Percentiles rank a stretch among this genome's conserved stretches.
Conservation (phyloP, 2,113 vertebrate genomes). For the Neogale vison region DNA sequence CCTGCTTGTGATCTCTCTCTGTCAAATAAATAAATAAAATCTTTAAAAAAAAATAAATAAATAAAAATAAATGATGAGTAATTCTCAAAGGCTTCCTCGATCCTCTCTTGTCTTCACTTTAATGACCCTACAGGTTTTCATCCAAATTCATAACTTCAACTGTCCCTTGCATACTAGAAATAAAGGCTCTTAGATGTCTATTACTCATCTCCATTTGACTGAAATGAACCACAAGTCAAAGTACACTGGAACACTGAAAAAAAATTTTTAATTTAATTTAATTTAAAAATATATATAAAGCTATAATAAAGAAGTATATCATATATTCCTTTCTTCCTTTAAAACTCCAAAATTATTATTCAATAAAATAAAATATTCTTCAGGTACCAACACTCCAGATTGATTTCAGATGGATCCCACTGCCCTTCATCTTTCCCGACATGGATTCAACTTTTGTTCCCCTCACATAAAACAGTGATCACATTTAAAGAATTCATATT, state of each 20-base stretch:
- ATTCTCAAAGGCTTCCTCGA: neutral
- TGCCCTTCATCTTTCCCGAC: neutral
- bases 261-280: too few species aligned
- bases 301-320: neutral
- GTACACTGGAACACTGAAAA: neutral
- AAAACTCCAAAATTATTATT: neutral
- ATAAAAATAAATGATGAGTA: neutral
- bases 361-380: neutral
- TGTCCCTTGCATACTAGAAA: neutral
- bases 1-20: too few species aligned
- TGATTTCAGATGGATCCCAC: neutral
- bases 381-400: neutral
- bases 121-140: neutral
- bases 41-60: too few species aligned
- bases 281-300: too few species aligned
- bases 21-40: too few species aligned
- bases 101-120: neutral
- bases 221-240: neutral
- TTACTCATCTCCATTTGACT: neutral
- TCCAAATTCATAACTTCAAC: neutral
- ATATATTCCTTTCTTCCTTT: neutral
- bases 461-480: neutral
- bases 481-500: neutral
- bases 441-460: neutral
- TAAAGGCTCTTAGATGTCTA: neutral